Conservation (phyloP, 2,797 vertebrate species). For the Chromobotia macracanthus region DNA sequence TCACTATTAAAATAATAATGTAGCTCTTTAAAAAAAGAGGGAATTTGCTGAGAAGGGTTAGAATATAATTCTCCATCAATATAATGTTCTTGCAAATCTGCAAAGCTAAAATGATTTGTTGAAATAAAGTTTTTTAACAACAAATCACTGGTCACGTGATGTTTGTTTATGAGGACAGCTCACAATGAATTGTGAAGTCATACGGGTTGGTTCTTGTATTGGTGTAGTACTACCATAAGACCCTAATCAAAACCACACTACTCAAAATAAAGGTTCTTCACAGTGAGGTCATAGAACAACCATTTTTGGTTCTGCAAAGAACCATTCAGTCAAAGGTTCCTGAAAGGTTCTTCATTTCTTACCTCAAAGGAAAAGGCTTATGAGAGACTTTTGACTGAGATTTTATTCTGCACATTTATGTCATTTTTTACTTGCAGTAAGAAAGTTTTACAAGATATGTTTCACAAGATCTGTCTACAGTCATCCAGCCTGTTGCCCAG, state of each 20-base stretch:
- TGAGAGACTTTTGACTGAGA: no score
- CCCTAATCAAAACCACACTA: slow-evolving; percentile 36
- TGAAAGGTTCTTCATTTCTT: no score
- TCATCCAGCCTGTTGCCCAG: slow-evolving; percentile 12
- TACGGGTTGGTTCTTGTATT: not conserved
- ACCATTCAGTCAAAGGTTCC: no score
- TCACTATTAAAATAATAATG: slow-evolving; percentile 47
- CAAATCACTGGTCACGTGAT: slow-evolving; percentile 31
- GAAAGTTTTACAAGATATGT: not conserved
- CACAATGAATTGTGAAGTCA: not conserved
- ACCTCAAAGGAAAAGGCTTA: not conserved
- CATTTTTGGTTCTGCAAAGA: no score
- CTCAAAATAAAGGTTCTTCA: slow-evolving; percentile 38
- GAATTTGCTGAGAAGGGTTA: slow-evolving; percentile 54
- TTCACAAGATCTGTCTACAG: slow-evolving; percentile 1
- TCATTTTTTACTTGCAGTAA: not conserved
- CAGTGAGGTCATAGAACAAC: no score
- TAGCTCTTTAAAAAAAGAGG: slow-evolving; percentile 42
- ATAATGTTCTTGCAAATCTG: slow-evolving; percentile 60
- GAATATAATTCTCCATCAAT: slow-evolving; percentile 49
- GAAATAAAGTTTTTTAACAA: slow-evolving; percentile 72
- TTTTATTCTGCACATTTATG: not conserved
- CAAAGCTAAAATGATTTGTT: slow-evolving; percentile 74
- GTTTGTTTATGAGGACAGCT: slow-evolving; percentile 3
- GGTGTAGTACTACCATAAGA: not conserved